Evolutionary conservation across 2,888 invertebrate genomes (phyloP), one percentile per base, ranked within the genome.

Genomic region (Tachina grossa): DNA sequence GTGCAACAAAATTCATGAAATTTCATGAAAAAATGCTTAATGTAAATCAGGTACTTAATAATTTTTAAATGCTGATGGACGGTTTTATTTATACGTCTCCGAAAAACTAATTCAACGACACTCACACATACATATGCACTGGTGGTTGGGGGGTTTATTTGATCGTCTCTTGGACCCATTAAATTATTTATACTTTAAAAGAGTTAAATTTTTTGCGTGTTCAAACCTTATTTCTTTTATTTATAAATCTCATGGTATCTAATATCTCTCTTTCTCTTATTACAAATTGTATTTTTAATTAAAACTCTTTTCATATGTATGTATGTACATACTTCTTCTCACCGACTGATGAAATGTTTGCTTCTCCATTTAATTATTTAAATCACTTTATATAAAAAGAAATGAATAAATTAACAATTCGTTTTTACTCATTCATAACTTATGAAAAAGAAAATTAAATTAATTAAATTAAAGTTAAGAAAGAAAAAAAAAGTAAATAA

Each of bases 301-400:
- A 31, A 51, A 39, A 31, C 22, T 39, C 51, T 39, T 39, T 8
- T 14, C n/a, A 51, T 45, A 22, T 22, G 22, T 2, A n/a, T n/a
- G n/a, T n/a, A n/a, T n/a, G n/a, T n/a, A 72, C 85, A 55, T 88
- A 91, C 91, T 88, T 89, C 88, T 89, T 1, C 91, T 89, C 16
- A 88, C 86, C 53, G 89, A 89, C 76, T 89, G 88, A 87, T 89
- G 88, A 79, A 91, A 91, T 66, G 91, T 90, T 89, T 91, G 90
- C 61, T 87, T 87, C 87, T 90, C 88, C 87, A 90, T 87, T 83
- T 49, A 41, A 76, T 53, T 55, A 59, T 43, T 55, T 14, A 13
- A n/a, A 41, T 69, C 59, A 55, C 59, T 68, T 53, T 63, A 14
- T n/a, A 2, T 11, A 10, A 19, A 41, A 75, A 45, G 9, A 43